Evolutionary conservation across 2,888 invertebrate genomes (phyloP).

Genomic region (Aphodius sticticus): DNA sequence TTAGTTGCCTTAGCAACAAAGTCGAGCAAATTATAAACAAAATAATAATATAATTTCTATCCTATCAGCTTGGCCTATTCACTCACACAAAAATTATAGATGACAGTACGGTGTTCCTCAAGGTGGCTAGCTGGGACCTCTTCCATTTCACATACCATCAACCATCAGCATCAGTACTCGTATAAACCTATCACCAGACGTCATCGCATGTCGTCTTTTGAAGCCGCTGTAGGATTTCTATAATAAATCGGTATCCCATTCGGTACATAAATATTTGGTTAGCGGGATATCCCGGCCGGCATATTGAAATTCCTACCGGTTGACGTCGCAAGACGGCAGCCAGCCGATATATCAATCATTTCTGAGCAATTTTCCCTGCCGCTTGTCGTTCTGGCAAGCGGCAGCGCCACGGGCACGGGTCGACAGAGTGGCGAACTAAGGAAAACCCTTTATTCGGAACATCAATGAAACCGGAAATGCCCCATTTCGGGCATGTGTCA

Average conservation of each 20-base stretch:
- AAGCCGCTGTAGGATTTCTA: background rate
- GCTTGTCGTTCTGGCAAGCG: background rate
- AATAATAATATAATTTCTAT: no score
- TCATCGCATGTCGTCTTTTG: background rate
- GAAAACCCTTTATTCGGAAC: background rate
- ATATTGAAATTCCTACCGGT: background rate
- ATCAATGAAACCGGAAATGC: background rate
- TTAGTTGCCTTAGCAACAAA: no score
- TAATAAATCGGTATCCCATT: background rate
- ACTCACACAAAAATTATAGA: no score
- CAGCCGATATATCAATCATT: slow-evolving; percentile 4
- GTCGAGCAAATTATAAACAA: no score
- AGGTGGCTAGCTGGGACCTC: no score
- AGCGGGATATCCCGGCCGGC: background rate
- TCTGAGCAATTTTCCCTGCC: background rate
- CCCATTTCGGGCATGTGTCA: background rate
- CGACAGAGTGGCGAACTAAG: background rate
- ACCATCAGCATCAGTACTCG: no score
- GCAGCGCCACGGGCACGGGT: background rate
- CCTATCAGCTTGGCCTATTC: no score
- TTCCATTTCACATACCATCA: no score
- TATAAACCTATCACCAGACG: no score
- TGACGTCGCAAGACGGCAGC: background rate
- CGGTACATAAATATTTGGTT: background rate
- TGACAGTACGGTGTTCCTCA: no score